Conservation (phyloP, 2,888 invertebrate species). For the Leistus spinibarbis region DNA sequence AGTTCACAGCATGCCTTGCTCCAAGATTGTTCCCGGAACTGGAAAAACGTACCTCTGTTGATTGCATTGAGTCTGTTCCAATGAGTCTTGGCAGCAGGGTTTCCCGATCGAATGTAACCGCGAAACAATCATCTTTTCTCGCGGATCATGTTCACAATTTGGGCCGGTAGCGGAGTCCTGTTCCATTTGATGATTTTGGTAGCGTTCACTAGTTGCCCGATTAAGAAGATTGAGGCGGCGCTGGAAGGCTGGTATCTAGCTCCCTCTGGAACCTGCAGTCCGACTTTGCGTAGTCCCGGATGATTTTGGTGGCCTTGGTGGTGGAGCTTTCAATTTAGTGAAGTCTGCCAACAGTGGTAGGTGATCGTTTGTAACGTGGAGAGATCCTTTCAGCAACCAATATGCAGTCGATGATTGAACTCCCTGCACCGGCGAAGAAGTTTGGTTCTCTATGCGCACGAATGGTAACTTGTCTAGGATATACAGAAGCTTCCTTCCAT, state of each 20-base stretch:
- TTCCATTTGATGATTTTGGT: not conserved
- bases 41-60: not conserved
- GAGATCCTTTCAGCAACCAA: not conserved
- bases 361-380: not conserved
- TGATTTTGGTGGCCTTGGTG: not conserved
- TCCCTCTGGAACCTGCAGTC: not conserved
- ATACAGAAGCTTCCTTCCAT: not conserved
- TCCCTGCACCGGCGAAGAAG: conserved; percentile 11
- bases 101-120: not conserved
- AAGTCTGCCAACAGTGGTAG: not conserved
- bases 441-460: conserved; percentile 13
- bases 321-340: not conserved
- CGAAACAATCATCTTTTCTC: not conserved
- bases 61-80: conserved; percentile 11
- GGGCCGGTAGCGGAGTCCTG: not conserved
- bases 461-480: conserved; percentile 4
- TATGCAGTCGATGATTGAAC: conserved; percentile 19
- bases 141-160: not conserved
- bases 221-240: not conserved
- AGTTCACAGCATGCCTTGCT: not conserved
- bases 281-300: not conserved
- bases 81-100: not conserved
- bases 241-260: not conserved
- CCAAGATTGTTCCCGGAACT: not conserved
- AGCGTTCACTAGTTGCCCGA: not conserved